phyloP scores from a whole-genome alignment of 2,797 vertebrate genomes.

The Protosalanx chinensis region DNA sequence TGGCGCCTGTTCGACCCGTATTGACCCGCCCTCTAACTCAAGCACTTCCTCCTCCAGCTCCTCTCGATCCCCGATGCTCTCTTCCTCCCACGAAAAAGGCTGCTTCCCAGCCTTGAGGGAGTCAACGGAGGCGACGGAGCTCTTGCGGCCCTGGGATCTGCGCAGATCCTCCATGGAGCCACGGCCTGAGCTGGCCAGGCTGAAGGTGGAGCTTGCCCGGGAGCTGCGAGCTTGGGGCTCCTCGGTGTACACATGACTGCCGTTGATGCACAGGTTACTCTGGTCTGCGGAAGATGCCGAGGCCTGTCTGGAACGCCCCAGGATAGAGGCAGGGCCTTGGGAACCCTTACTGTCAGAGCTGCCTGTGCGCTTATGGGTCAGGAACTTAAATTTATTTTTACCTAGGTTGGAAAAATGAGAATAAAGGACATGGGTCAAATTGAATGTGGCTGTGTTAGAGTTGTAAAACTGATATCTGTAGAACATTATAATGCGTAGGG shows the following conservation, averaged over 20 bases:
- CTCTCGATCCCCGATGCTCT: constrained; percentile 24
- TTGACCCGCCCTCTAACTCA: constrained; percentile 6
- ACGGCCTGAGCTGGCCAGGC: constrained; percentile 71
- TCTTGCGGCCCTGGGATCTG: constrained; percentile 45
- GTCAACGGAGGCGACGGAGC: constrained; percentile 66
- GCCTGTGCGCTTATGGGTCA: constrained; percentile 78
- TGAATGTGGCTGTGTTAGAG: neutral
- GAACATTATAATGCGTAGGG: neutral
- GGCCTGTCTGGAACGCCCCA: constrained; percentile 69
- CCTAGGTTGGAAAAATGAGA: constrained; percentile 46
- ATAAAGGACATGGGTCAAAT: neutral
- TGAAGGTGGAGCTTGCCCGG: constrained; percentile 75
- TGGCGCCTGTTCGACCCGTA: constrained; percentile 6
- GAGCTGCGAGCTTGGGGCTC: constrained; percentile 63
- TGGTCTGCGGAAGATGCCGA: constrained; percentile 57
- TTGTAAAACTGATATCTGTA: neutral
- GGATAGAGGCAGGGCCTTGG: constrained; percentile 70
- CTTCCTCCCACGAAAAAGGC: constrained; percentile 59
- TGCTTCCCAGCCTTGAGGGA: constrained; percentile 67
- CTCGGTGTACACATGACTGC: constrained; percentile 84
- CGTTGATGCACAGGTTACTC: constrained; percentile 88
- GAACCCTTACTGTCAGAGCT: constrained; percentile 78
- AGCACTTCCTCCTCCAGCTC: constrained; percentile 20
- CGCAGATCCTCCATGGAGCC: constrained; percentile 73
- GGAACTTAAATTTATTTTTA: constrained; percentile 78